Evolutionary conservation across 2,888 invertebrate species (phyloP), one percentile per base, ranked within the genome.

Genomic region (Ichneumoninae sp.): DNA sequence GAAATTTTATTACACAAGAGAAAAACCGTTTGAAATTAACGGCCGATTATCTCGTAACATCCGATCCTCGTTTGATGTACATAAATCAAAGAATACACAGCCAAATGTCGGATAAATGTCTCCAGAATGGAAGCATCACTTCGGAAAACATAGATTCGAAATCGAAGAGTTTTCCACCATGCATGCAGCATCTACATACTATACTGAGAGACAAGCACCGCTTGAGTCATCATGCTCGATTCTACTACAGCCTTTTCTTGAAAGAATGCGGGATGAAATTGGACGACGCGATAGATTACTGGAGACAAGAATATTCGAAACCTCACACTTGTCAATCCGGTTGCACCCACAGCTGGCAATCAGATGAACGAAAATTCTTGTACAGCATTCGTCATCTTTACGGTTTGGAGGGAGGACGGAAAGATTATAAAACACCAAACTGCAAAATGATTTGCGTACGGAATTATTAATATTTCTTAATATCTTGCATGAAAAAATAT

Each of bases 361-460:
- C 94, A 68, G 95, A 96, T 92, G 95, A 95, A 86, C 95, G 94
- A 36, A 95, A 96, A 88, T 96, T 95, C 91, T 90, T 95, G 4
- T 96, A 96, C 93, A 96, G 96, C 80, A 96, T 97, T 72, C 94
- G 96, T 83, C 97, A 97, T 90, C 94, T 96, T 93, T 97, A 97
- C 94, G 97, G 97, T 0, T 93, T 96, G 70, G 96, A 96, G 93
- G 97, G 97, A 4, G 94, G 94, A n/a, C 94, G 95, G 86, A 96
- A 94, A 88, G 95, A 94, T 88, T 96, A 96, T 88, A 92, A 93
- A 62, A 95, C 95, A 19, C 95, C 95, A 60, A 95, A 94, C 85
- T 97, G 97, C 89, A 89, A 93, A 22, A 90, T 94, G 76, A 94
- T 97, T 68, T 96, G 96, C 93, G 96, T 96, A 88, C 93, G 93